A percentile compares a stretch with the other conserved stretches of the same genome.
Conservation (phyloP, 2,797 vertebrate genomes). For the Cetoscarus ocellatus region DNA sequence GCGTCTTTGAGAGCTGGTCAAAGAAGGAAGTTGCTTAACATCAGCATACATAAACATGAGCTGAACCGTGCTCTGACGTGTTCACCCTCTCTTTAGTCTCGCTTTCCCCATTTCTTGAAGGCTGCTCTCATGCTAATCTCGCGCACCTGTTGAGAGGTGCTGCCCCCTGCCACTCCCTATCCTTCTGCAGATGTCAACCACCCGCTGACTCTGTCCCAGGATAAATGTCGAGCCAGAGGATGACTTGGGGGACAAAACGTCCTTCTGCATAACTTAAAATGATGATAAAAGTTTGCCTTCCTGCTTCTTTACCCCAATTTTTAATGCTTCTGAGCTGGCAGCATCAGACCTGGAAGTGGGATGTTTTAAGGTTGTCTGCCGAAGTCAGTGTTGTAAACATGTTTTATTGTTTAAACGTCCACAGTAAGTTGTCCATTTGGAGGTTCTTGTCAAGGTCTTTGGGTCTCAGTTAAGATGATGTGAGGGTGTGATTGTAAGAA, state of each 20-base stretch:
- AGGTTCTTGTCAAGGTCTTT: no score
- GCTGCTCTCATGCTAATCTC: slow-evolving; percentile 70
- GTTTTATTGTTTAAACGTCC: no score
- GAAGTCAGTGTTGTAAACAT: no score
- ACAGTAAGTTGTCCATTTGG: no score
- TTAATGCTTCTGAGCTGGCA: no score
- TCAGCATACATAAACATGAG: slow-evolving; percentile 78
- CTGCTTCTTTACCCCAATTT: not conserved
- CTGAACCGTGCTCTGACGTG: slow-evolving; percentile 38
- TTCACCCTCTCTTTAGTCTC: slow-evolving; percentile 48
- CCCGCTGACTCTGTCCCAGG: slow-evolving; percentile 61
- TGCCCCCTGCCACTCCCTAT: slow-evolving; percentile 72
- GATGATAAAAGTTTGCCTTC: not conserved
- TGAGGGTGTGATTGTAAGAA: no score
- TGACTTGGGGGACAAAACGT: slow-evolving; percentile 39
- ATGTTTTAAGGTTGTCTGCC: no score
- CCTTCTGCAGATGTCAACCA: slow-evolving; percentile 66
- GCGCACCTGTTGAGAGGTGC: slow-evolving; percentile 77
- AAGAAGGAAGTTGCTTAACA: slow-evolving; percentile 25
- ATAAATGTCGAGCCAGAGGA: slow-evolving; percentile 44
- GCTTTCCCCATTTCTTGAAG: slow-evolving; percentile 42
- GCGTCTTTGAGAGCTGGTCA: slow-evolving; percentile 62
- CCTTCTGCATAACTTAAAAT: slow-evolving; percentile 38
- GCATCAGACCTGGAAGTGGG: no score
- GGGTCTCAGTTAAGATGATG: no score